Evolutionary conservation across 2,113 vertebrate species (phyloP), one percentile per base, ranked within the genome.

Genomic region (Prietella phreatophila): DNA sequence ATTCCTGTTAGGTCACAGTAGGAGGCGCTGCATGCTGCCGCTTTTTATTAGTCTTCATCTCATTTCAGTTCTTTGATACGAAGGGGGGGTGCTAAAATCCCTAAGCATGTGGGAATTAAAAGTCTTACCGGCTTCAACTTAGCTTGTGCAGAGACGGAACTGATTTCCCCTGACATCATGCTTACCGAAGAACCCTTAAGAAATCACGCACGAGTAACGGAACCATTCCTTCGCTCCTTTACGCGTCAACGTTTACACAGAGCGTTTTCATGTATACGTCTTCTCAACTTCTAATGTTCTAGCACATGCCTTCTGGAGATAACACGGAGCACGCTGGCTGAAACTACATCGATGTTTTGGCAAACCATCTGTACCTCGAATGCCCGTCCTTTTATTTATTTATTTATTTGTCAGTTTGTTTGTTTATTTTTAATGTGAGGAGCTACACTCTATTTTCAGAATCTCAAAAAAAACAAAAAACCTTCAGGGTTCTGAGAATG

Each of bases 1-100:
- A 82, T 82, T 82, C 80, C 80, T 82, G 80, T 82, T 82, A 82
- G 56, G 80, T 61, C 56, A 5, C 80, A 33, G 56, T 6, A 61
- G 56, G 80, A 82, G 80, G 33, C 14, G 56, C 80, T 61, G 80
- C 27, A 39, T 61, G 33, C 27, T 61, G 56, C 55, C 55, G 10
- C 80, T 25, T 61, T 61, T 82, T 82, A 82, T 82, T 81, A 81
- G 79, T 5, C 3, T 17, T 82, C 56, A 82, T 82, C 56, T 82
- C 56, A 61, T 82, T 61, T 82, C 33, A 25, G 56, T 7, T 20
- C 80, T 82, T 61, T 2, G 11, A 61, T 42, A 82, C 11, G 33
- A 36, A 42, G 27, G 42, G 36, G 42, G 36, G 4, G 1, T n/a
- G 30, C 53, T 22, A 39, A 60, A 39, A 60, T 82, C 56, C 33